phyloP scores from a whole-genome alignment of 2,888 invertebrate species.

The Hypomecis atomaria region DNA sequence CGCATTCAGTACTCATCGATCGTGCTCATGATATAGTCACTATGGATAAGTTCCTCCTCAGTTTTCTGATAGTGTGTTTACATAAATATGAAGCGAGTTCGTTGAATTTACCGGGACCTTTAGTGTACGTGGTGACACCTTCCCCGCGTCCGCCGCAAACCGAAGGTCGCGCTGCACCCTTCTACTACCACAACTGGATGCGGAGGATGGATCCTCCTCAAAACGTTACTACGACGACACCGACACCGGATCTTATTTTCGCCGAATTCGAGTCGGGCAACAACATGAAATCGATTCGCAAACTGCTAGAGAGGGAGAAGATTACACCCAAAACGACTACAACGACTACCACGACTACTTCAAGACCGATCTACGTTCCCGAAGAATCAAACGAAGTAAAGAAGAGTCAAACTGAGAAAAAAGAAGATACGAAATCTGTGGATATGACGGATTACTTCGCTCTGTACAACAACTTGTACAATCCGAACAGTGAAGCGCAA shows the following conservation, averaged over 20 bases:
- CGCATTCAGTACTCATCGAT: slow-evolving; percentile 50
- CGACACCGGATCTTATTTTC: slow-evolving; percentile 76
- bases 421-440: slow-evolving; percentile 44
- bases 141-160: slow-evolving; percentile 57
- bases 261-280: slow-evolving; percentile 76
- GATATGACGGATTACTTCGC: slow-evolving; percentile 67
- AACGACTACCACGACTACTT: slow-evolving; percentile 52
- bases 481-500: slow-evolving; percentile 46
- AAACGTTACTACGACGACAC: slow-evolving; percentile 56
- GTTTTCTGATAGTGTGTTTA: slow-evolving; percentile 57
- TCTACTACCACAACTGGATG: slow-evolving; percentile 78
- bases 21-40: slow-evolving; percentile 53
- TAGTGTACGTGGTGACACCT: slow-evolving; percentile 78
- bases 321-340: slow-evolving; percentile 51
- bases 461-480: slow-evolving; percentile 65
- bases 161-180: slow-evolving; percentile 68
- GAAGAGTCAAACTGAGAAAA: slow-evolving; percentile 47
- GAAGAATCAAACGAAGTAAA: slow-evolving; percentile 57
- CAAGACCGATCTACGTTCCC: slow-evolving; percentile 69
- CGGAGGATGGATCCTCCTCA: slow-evolving; percentile 68
- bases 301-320: slow-evolving; percentile 71
- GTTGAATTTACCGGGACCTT: slow-evolving; percentile 66
- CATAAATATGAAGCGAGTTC: slow-evolving; percentile 51
- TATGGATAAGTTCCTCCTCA: slow-evolving; percentile 61
- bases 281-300: slow-evolving; percentile 71